phyloP scores from a whole-genome alignment of 1,140 invertebrate species.

The Eueides isabella region DNA sequence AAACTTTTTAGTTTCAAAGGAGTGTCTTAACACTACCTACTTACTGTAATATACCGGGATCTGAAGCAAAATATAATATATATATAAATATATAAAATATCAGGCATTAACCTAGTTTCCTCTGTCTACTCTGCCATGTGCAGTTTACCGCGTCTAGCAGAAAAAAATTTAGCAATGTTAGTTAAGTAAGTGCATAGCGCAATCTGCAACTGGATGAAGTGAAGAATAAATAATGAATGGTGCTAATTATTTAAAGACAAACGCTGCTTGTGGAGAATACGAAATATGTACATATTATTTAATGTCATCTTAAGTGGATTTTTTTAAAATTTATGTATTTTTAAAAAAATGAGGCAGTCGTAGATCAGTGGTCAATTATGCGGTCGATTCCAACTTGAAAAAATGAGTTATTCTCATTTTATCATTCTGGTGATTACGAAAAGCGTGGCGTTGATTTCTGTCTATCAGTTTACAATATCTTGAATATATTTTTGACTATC shows the following conservation, averaged over 20 bases:
- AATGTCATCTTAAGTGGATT: background rate
- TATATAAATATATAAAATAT: no score
- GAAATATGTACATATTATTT: background rate
- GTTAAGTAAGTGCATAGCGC: constrained; percentile 17
- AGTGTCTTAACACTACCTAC: no score
- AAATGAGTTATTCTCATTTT: background rate
- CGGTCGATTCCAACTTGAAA: no score
- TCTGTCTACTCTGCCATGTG: no score
- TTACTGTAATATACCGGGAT: no score
- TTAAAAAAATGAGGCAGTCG: background rate
- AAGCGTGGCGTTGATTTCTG: background rate
- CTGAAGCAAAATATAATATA: no score
- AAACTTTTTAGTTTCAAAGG: no score
- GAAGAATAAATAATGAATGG: constrained; percentile 37
- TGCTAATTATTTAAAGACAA: constrained; percentile 13
- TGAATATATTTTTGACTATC: no score
- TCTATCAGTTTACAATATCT: background rate
- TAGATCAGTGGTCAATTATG: no score
- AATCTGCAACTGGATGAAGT: constrained; percentile 41
- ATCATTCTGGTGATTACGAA: background rate
- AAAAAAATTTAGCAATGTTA: background rate
- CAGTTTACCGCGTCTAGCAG: no score
- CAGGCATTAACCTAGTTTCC: no score
- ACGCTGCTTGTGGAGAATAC: background rate
- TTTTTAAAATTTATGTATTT: background rate